Evolutionary conservation across 35 echinoderm and acorn worm genomes (phyloP).

Genomic region (Ophiothrix spiculata): DNA sequence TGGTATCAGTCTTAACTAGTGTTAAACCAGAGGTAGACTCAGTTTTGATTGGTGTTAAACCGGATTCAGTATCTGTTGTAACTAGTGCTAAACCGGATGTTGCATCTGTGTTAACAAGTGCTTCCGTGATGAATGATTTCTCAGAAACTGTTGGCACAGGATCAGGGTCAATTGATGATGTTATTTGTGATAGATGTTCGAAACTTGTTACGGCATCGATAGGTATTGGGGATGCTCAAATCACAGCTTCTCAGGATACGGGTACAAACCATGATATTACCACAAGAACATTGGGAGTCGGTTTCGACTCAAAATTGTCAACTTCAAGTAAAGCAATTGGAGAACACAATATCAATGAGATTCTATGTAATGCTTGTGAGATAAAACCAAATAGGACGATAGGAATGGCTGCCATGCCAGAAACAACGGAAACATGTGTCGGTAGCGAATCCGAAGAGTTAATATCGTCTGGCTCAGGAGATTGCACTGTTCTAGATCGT

Average conservation of each 20-base stretch:
- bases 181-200: background rate
- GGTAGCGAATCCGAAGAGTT: background rate
- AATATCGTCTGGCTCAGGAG: background rate
- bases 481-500: background rate
- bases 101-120: background rate
- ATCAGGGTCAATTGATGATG: background rate
- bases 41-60: conserved; percentile 31
- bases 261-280: conserved; percentile 67
- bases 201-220: background rate
- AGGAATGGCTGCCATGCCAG: background rate
- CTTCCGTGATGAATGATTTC: background rate
- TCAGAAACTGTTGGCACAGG: background rate
- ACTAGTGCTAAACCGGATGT: background rate
- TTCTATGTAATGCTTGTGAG: conserved; percentile 59
- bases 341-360: conserved; percentile 51
- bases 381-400: conserved; percentile 35
- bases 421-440: conserved; percentile 25
- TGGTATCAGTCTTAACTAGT: conserved; percentile 7
- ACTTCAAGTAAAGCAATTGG: conserved; percentile 41
- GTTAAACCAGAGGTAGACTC: background rate
- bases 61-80: conserved; percentile 53
- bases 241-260: conserved; percentile 30
- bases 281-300: conserved; percentile 61
- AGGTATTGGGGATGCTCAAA: background rate
- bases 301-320: background rate